These are phyloP conservation scores for Octomys mimax DNA, from an alignment of 2,797 vertebrate genomes.

Conservation along the genomic window DNA sequence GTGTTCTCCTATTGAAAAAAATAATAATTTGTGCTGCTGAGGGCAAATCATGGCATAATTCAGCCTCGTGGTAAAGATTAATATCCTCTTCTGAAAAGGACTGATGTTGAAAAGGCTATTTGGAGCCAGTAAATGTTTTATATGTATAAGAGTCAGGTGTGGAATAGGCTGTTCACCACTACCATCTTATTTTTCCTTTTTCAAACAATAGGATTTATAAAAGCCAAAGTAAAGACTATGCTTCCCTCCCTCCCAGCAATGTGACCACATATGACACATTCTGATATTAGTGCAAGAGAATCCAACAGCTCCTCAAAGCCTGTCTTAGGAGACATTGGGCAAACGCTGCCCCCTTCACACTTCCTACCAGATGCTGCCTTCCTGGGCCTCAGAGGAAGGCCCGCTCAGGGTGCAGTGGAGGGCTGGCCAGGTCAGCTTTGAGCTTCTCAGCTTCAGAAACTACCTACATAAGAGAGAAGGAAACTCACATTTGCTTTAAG, in stretches of 20 bases:
- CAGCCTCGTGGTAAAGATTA: not conserved
- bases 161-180: too few relatives aligned
- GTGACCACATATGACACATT: not conserved
- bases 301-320: not conserved
- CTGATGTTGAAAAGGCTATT: not conserved
- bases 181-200: not conserved
- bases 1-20: not conserved
- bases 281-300: not conserved
- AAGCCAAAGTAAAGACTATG: not conserved
- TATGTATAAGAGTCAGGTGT: not conserved
- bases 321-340: not conserved
- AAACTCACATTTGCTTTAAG: not conserved
- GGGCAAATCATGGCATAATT: not conserved
- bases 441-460: not conserved
- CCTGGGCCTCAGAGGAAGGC: not conserved
- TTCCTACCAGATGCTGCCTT: not conserved
- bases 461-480: not conserved
- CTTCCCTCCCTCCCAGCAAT: not conserved
- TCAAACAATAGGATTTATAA: not conserved
- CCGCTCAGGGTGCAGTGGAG: not conserved
- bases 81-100: constrained; percentile 13
- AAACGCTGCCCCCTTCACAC: not conserved
- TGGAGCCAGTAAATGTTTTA: not conserved
- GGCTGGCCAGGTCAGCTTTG: not conserved
- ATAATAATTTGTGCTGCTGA: not conserved